phyloP scores from a whole-genome alignment of 2,888 invertebrate species.

The Podabrus alpinus region DNA sequence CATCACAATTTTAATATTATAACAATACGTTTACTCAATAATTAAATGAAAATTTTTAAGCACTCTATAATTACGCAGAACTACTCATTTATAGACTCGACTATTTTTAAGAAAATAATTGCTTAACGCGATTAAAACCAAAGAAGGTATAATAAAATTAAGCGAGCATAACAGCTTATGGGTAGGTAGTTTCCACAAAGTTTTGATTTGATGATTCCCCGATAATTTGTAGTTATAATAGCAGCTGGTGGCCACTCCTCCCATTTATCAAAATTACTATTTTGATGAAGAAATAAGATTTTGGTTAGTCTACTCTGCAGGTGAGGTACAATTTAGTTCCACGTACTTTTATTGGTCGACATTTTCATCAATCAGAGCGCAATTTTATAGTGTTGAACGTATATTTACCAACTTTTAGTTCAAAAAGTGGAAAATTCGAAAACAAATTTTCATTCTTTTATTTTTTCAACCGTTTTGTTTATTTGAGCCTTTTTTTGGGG shows the following conservation, averaged over 20 bases:
- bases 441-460: too few species aligned
- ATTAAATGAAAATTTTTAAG: neutral
- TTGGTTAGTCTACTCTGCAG: constrained; percentile 24
- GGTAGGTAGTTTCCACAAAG: constrained; percentile 28
- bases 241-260: constrained; percentile 37
- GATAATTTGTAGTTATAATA: constrained; percentile 31
- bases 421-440: neutral
- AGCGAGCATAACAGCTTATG: constrained; percentile 17
- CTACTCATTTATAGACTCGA: neutral
- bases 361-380: neutral
- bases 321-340: constrained; percentile 9
- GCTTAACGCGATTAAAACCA: constrained; percentile 9
- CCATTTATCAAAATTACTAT: constrained; percentile 41
- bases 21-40: neutral
- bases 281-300: constrained; percentile 32
- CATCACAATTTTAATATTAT: neutral
- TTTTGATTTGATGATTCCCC: constrained; percentile 29
- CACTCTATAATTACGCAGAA: neutral
- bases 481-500: too few species aligned
- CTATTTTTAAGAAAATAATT: constrained; percentile 1
- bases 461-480: too few species aligned
- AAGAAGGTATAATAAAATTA: constrained; percentile 27
- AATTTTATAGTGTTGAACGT: neutral
- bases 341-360: neutral
- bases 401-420: neutral